Conservation (phyloP, 2,797 vertebrate genomes). For the Acomys russatus region DNA sequence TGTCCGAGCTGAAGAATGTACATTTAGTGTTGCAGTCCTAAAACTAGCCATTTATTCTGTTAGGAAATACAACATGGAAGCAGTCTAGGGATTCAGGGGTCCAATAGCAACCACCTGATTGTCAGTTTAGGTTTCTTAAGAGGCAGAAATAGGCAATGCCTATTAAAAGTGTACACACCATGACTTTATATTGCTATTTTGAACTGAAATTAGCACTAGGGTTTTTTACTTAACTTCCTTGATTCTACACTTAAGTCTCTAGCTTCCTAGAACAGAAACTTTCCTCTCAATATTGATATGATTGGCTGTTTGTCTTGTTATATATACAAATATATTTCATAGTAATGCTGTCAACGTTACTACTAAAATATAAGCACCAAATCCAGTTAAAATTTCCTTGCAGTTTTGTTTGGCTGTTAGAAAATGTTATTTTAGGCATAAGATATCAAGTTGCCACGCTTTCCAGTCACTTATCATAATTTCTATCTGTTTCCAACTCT, state of each 20-base stretch:
- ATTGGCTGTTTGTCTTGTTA: neutral
- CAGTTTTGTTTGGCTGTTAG: neutral
- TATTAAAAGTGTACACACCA: neutral
- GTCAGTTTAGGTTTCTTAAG: neutral
- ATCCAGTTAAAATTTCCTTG: constrained; percentile 1
- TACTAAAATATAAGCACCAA: neutral
- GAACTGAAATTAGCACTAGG: constrained; percentile 26
- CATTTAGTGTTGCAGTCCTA: neutral
- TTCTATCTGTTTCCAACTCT: neutral
- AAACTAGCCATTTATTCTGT: neutral
- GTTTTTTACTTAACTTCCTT: constrained; percentile 16
- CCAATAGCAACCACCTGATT: neutral
- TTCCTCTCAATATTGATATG: neutral
- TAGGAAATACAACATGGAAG: neutral
- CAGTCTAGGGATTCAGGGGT: neutral
- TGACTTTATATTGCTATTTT: neutral
- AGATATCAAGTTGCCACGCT: neutral
- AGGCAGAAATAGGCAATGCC: neutral
- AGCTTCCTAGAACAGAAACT: neutral
- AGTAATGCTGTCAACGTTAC: neutral
- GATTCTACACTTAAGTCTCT: neutral
- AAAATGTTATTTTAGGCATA: neutral
- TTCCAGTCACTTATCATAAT: constrained; percentile 43
- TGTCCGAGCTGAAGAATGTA: constrained; percentile 29
- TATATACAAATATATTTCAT: no score